phyloP scores from a whole-genome alignment of 2,113 vertebrate species.

The Xenotilapia longispinis region DNA sequence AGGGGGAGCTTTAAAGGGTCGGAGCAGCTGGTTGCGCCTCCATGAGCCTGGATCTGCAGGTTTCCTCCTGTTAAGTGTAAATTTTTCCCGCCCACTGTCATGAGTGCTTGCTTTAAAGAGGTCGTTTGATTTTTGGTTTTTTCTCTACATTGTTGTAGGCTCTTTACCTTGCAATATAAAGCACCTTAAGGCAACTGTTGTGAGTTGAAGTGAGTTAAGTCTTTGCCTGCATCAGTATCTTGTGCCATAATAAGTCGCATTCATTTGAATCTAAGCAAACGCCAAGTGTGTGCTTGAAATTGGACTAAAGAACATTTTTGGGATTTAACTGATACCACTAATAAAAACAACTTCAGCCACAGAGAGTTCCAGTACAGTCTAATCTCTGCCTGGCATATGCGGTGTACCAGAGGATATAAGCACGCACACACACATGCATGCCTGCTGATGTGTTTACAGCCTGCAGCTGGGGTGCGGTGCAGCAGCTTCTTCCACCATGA shows the following conservation, averaged over 20 bases:
- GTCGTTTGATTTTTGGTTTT: background rate
- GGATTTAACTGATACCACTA: background rate
- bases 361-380: background rate
- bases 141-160: rapidly evolving
- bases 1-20: background rate
- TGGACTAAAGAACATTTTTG: background rate
- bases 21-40: background rate
- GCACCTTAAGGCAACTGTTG: background rate
- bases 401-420: background rate
- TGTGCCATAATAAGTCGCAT: background rate
- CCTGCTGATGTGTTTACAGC: slow-evolving; percentile 9
- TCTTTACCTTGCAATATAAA: background rate
- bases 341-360: background rate
- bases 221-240: background rate
- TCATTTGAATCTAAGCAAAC: background rate
- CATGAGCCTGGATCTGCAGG: background rate
- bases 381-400: background rate
- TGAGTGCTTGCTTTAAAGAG: rapidly evolving
- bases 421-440: background rate
- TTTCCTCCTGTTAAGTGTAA: background rate
- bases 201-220: background rate
- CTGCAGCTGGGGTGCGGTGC: slow-evolving; percentile 1
- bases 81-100: background rate
- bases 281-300: background rate
- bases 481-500: background rate